Evolutionary conservation across 2,113 vertebrate species (phyloP).

Genomic region (Leucopternis melanops): DNA sequence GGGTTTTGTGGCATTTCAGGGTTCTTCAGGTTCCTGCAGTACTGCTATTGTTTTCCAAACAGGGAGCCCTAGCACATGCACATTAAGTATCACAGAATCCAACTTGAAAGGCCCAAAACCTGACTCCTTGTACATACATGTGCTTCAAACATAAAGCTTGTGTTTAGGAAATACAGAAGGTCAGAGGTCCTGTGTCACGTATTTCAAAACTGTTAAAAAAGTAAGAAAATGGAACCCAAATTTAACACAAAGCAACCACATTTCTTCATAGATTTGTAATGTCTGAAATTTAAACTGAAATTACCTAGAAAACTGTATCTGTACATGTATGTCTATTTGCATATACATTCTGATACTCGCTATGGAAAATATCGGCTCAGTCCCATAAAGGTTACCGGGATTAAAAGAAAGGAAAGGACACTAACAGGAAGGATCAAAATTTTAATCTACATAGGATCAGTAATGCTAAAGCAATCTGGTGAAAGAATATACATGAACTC

Average conservation of each 20-base stretch:
- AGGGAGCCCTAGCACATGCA: not conserved
- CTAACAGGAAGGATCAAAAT: not conserved
- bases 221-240: not conserved
- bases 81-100: not conserved
- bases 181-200: rapidly evolving
- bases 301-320: rapidly evolving
- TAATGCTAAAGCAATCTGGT: not conserved
- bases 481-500: not conserved
- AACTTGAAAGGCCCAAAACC: not conserved
- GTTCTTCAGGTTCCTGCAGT: not conserved
- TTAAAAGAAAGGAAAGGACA: no score
- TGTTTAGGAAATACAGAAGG: not conserved
- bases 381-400: not conserved
- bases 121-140: rapidly evolving
- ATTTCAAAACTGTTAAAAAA: not conserved
- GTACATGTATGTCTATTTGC: rapidly evolving
- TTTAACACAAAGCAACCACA: not conserved
- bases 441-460: no score
- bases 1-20: not conserved
- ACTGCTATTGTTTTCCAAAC: not conserved
- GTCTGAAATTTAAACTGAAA: not conserved
- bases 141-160: not conserved
- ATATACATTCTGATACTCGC: rapidly evolving
- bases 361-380: rapidly evolving
- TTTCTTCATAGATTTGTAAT: no score